Conservation (phyloP, 2,113 vertebrate genomes). For the Pachycephala philippinensis region DNA sequence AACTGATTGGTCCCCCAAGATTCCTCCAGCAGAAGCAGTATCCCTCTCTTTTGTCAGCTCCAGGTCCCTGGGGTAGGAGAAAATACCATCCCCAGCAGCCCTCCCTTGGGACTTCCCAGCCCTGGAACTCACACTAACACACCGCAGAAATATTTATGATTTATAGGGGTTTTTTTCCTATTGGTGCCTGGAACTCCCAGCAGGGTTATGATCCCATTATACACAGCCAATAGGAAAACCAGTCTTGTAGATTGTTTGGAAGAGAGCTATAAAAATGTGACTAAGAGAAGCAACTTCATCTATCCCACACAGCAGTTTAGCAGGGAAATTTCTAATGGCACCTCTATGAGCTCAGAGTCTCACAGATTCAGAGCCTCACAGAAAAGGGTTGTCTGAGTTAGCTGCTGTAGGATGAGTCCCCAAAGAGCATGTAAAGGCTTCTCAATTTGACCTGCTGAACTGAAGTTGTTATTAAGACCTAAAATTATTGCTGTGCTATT, state of each 20-base stretch:
- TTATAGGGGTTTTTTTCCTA: background rate
- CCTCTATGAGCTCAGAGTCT: background rate
- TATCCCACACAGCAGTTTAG: background rate
- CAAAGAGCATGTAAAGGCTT: background rate
- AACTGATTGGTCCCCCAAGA: background rate
- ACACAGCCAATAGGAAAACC: background rate
- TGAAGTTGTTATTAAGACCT: background rate
- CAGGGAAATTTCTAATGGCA: background rate
- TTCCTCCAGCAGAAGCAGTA: background rate
- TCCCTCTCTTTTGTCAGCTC: background rate
- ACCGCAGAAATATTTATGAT: background rate
- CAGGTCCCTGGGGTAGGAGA: background rate
- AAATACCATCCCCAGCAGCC: background rate
- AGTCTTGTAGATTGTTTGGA: background rate
- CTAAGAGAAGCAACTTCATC: background rate
- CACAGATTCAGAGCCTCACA: background rate
- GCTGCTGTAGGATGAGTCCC: background rate
- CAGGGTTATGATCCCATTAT: conserved; percentile 41
- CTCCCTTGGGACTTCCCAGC: background rate
- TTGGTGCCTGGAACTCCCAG: background rate
- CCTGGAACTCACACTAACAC: background rate
- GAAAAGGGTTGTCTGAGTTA: background rate
- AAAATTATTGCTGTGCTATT: background rate
- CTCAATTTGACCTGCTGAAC: background rate
- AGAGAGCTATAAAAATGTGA: conserved; percentile 33